Evolutionary conservation across 2,888 invertebrate species (phyloP).

Genomic region (Scaptomyza flava): DNA sequence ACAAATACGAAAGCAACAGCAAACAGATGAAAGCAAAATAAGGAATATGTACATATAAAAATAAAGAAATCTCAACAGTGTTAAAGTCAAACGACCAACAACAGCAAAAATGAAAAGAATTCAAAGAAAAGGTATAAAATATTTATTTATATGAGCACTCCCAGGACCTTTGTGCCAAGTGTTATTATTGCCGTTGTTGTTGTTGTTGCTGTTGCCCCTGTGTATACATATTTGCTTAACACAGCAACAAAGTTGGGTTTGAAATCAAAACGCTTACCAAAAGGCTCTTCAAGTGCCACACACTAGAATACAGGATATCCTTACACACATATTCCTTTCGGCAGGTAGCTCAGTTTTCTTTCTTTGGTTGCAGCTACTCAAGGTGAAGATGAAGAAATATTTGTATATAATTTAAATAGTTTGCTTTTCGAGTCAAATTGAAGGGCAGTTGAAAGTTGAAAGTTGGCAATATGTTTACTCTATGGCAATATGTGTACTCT

Average conservation of each 20-base stretch:
- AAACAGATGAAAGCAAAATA: conserved; percentile 38
- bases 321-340: neutral
- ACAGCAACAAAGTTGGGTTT: conserved; percentile 52
- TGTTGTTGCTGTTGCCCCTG: conserved; percentile 37
- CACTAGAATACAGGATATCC: conserved; percentile 16
- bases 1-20: conserved; percentile 33
- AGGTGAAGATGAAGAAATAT: conserved; percentile 58
- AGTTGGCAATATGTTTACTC: neutral
- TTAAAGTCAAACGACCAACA: conserved; percentile 61
- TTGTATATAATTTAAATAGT: conserved; percentile 49
- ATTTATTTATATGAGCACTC: conserved; percentile 74
- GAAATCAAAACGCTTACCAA: conserved; percentile 66
- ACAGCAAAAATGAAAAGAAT: conserved; percentile 10
- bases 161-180: conserved; percentile 62
- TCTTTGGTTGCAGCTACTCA: conserved; percentile 15
- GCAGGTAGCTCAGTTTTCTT: neutral
- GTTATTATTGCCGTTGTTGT: conserved; percentile 50
- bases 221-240: conserved; percentile 56
- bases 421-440: conserved; percentile 15
- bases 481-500: neutral
- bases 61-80: conserved; percentile 66
- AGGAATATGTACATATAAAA: conserved; percentile 21
- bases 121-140: conserved; percentile 66
- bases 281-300: conserved; percentile 27
- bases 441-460: neutral